Evolutionary conservation across 2,888 invertebrate genomes (phyloP), one percentile per base, ranked within the genome.

Genomic region (Nudaria mundana): DNA sequence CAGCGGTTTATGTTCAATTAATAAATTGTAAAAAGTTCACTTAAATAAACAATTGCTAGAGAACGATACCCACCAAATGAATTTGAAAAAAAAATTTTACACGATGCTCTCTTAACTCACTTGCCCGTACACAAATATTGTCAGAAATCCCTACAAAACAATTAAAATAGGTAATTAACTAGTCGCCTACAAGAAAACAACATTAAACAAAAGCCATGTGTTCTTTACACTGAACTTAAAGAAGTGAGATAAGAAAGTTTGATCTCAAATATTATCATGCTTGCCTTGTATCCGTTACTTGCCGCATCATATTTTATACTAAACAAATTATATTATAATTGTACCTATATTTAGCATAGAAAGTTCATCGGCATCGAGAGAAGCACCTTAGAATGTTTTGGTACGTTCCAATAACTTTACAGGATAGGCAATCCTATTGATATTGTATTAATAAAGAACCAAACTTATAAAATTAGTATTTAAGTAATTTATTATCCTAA

Each of bases 401-500:
- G 81, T 83, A 84, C 68, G 79, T 81, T 82, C 76, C 82, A 81
- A 74, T 78, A 81, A 83, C 69, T 80, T 80, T 76, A 82, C 86
- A 84, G 81, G 78, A 87, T 86, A 87, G 84, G 82, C 82, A 80
- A 87, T 88, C 87, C 86, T 86, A 86, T 80, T 81, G 83, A 87
- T 88, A 87, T 87, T 87, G 87, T 88, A 87, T 86, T 86, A 86
- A 87, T 88, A 87, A 89, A 89, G 89, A 89, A 89, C 89, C 89
- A 89, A 89, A 87, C 81, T 85, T 85, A 81, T n/a, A 81, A 84
- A 84, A 75, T 84, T 89, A 89, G 89, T 75, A 81, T 82, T 82
- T 88, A 87, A 88, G 87, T 89, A 89, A 89, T 89, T 89, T 88
- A 89, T 88, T 89, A 88, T 88, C 89, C 87, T 88, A 86, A 86